A percentile compares a stretch with the other conserved stretches of the same genome.
Conservation (phyloP, 2,797 vertebrate genomes). For the Lepidocolaptes lacrymiger region DNA sequence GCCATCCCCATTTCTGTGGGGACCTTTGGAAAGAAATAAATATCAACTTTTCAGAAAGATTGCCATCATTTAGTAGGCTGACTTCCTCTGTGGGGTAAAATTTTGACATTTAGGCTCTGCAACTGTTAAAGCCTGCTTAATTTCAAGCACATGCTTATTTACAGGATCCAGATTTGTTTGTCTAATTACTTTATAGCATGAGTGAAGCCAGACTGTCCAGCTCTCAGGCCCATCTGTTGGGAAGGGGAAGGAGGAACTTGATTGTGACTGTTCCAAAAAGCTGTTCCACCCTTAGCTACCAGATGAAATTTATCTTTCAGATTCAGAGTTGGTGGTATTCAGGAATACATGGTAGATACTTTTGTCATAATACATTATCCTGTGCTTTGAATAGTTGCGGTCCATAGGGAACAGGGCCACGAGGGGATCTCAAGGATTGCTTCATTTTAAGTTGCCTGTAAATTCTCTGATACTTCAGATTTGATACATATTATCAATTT, state of each 20-base stretch:
- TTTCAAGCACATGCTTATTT: constrained; percentile 55
- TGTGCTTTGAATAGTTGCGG: not conserved
- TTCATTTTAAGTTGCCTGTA: not conserved
- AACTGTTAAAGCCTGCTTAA: constrained; percentile 24
- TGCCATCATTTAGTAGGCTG: not conserved
- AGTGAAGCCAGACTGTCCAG: constrained; percentile 49
- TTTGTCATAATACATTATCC: not conserved
- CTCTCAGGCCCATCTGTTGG: constrained; percentile 44
- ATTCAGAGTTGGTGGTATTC: not conserved
- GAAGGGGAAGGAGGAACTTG: not conserved
- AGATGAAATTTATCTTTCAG: not conserved
- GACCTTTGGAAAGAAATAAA: not conserved
- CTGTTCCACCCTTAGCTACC: not conserved
- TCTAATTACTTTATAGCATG: constrained; percentile 53
- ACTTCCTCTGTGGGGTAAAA: not conserved
- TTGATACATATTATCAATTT: not conserved
- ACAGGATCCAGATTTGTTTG: constrained; percentile 63
- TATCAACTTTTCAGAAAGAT: not conserved
- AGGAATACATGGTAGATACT: not conserved
- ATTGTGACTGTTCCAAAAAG: constrained; percentile 22
- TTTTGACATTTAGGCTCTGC: not conserved
- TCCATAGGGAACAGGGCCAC: not conserved
- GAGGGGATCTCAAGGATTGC: not conserved
- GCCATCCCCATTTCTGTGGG: not conserved
- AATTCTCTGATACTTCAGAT: not conserved